Base-by-base conservation (phyloP, 2,888 invertebrate genomes). In the Ichneumoninae sp. region DNA sequence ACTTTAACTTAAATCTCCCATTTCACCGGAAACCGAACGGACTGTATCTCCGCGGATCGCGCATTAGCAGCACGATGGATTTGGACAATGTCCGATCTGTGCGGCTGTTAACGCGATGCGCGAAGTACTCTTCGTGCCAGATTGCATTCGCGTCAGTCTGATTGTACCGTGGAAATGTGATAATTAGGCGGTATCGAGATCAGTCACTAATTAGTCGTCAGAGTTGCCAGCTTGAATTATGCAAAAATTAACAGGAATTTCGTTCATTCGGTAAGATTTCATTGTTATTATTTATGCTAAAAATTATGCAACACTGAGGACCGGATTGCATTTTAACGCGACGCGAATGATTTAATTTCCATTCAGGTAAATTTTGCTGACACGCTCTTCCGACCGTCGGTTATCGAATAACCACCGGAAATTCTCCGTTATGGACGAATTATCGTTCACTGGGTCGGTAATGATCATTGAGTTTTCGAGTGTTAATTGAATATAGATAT, bases 401-500 rank as follows among this genome's bases (percentile, higher is more conserved):
- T 22, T 57, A 13, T 57, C 26, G 22, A 22, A 26, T 57, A 57
- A 57, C 13, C 13, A 26, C 26, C 10, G 22, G 26, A 26, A 22
- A 57, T 26, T 57, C 57, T 26, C 57, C 4, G 13, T 10, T 10
- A 26, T 8, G 10, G 16, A n/a, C 26, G 26, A 57, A 57, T 57
- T 26, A 57, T 57, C 26, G 57, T 26, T 57, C 10, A 13, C 57
- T 57, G 22, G 26, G 10, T 52, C 13, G 3, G 44, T 30, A 22
- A 40, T 52, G 8, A 76, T 76, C 22, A 36, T 16, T n/a, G 13
- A 76, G 16, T 76, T 76, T 54, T 26, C 33, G 40, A 66, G 76
- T 36, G 52, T 66, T 76, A 22, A 54, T 33, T 74, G 52, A 65
- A 5, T 6, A 54, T 10, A 40, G 40, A 40, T 40, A 40, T 40